These are phyloP conservation scores for Paramuricea clavata DNA, from an alignment of 92 coral and sea anemone genomes.

Conservation along the genomic window DNA sequence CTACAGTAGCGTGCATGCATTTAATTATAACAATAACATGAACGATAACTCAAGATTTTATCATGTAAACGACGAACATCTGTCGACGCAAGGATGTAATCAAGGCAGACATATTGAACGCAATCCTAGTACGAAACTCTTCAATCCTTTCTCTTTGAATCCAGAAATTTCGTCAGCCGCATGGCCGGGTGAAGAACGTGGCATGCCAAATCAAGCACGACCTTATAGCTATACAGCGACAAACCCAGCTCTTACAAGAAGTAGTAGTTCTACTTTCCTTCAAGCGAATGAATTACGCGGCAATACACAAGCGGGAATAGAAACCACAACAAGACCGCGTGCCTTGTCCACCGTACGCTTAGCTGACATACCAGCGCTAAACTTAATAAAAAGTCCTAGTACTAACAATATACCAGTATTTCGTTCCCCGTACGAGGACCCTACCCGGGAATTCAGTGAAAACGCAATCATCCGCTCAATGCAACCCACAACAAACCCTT, in stretches of 20 bases:
- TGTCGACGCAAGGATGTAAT: constrained; percentile 37
- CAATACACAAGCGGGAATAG: not conserved
- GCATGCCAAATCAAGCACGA: constrained; percentile 16
- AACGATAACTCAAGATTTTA: constrained; percentile 15
- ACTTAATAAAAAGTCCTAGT: not conserved
- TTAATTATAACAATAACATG: constrained; percentile 25
- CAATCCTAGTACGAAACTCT: constrained; percentile 1
- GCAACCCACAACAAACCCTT: not conserved
- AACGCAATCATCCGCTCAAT: constrained; percentile 40
- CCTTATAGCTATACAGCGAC: not conserved
- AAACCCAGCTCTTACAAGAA: not conserved
- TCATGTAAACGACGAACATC: constrained; percentile 30
- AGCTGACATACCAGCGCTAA: not conserved
- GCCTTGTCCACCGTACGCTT: not conserved
- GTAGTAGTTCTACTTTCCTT: not conserved
- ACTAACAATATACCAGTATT: not conserved
- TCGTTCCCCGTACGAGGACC: not conserved
- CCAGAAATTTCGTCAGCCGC: not conserved
- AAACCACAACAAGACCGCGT: not conserved
- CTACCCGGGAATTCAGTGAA: constrained; percentile 20
- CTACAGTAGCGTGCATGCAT: constrained; percentile 8
- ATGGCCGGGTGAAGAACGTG: not conserved
- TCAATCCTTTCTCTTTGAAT: constrained; percentile 14
- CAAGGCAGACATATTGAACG: constrained; percentile 6
- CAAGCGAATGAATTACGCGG: not conserved